These are phyloP conservation scores for Nyctibius bracteatus DNA, from an alignment of 2,113 vertebrate genomes.

Conservation along the genomic window DNA sequence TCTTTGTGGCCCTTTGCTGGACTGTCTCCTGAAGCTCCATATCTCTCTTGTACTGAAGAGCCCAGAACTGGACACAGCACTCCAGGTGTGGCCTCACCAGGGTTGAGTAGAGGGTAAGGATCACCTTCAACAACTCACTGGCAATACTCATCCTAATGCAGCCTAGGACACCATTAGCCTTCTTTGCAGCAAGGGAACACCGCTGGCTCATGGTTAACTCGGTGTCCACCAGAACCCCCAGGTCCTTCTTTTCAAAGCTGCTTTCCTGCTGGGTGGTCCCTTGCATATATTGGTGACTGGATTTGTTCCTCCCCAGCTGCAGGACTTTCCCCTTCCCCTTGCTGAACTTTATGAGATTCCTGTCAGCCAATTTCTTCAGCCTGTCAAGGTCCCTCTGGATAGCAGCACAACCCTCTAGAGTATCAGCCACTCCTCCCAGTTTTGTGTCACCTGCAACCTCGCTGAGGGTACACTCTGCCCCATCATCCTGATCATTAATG, in stretches of 20 bases:
- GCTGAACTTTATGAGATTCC: background rate
- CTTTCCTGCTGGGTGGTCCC: background rate
- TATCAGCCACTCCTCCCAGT: background rate
- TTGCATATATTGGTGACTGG: no score
- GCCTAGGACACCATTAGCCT: background rate
- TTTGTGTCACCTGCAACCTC: background rate
- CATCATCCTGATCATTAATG: background rate
- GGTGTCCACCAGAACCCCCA: background rate
- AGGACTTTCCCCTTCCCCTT: background rate
- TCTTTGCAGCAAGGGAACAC: background rate
- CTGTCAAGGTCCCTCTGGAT: background rate
- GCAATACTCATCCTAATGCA: background rate
- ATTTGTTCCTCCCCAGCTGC: background rate
- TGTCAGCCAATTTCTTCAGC: background rate
- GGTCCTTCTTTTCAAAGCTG: background rate
- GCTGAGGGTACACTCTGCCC: background rate
- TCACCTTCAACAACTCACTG: background rate
- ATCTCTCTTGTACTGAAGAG: background rate
- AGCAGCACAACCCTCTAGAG: no score
- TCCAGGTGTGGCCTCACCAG: background rate
- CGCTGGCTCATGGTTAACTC: background rate
- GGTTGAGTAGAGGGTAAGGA: background rate
- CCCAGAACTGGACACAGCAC: background rate
- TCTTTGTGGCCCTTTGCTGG: background rate
- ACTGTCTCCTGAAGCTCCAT: background rate